Conservation (phyloP, 2,797 vertebrate genomes). For the Hybognathus amarus region DNA sequence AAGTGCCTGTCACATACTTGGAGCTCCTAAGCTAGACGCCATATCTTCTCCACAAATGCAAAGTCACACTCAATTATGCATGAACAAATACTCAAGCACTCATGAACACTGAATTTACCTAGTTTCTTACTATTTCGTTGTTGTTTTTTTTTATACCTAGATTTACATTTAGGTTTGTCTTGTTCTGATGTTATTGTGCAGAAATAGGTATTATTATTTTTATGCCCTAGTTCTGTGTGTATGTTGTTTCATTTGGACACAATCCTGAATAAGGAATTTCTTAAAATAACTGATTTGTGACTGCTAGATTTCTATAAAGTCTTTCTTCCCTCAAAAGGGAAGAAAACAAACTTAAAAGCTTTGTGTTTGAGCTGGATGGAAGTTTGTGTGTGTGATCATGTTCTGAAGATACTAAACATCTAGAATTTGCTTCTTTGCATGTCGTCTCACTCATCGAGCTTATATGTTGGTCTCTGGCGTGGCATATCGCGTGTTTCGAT, state of each 20-base stretch:
- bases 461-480: conserved; percentile 21
- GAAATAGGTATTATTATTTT: neutral
- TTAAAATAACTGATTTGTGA: conserved; percentile 5
- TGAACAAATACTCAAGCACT: conserved; percentile 54
- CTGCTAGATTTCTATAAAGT: conserved; percentile 9
- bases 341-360: conserved; percentile 11
- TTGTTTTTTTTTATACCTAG: neutral
- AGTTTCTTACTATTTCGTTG: conserved; percentile 15
- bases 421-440: conserved; percentile 19
- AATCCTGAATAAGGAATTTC: neutral
- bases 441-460: neutral
- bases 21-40: conserved; percentile 91
- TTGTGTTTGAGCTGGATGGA: conserved; percentile 17
- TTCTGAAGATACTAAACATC: conserved; percentile 9
- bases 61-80: conserved; percentile 43
- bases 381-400: conserved; percentile 18
- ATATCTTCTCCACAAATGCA: conserved; percentile 16
- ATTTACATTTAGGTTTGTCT: conserved; percentile 22
- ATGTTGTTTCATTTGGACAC: conserved; percentile 14
- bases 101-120: conserved; percentile 49
- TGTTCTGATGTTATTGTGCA: conserved; percentile 7
- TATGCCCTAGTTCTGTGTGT: conserved; percentile 13
- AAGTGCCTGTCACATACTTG: conserved; percentile 96
- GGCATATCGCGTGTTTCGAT: conserved; percentile 6
- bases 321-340: conserved; percentile 25